Conservation (phyloP, 2,888 invertebrate species). For the Drosophila villosipedis region DNA sequence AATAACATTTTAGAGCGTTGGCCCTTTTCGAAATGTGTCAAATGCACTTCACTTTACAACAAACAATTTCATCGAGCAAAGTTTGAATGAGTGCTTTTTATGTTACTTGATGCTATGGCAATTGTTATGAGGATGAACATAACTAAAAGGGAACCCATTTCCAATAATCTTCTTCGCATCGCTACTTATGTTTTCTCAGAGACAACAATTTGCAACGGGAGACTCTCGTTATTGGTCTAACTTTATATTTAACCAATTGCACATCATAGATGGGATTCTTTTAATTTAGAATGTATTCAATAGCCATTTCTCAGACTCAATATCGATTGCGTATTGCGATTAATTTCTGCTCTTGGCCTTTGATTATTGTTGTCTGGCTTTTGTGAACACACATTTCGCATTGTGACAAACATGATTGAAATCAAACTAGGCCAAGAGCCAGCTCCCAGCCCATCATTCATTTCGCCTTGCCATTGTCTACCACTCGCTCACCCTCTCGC, state of each 20-base stretch:
- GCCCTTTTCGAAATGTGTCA: neutral
- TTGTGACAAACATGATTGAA: conserved; percentile 48
- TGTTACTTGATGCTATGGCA: neutral
- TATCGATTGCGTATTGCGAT: conserved; percentile 16
- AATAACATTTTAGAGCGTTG: neutral
- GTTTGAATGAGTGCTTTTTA: neutral
- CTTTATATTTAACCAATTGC: neutral
- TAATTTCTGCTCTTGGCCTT: conserved; percentile 13
- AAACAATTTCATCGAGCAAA: neutral
- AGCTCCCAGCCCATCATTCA: conserved; percentile 10
- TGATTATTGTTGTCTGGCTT: neutral
- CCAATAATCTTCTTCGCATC: neutral
- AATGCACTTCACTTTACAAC: neutral
- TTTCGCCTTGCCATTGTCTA: conserved; percentile 11
- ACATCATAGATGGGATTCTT: neutral
- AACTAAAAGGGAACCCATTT: neutral
- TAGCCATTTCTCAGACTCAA: neutral
- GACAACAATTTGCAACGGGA: neutral
- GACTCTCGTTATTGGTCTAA: neutral
- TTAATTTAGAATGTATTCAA: neutral
- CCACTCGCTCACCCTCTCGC: neutral
- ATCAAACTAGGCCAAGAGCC: conserved; percentile 33
- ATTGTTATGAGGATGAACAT: neutral
- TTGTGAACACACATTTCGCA: conserved; percentile 27
- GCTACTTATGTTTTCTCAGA: neutral